These are phyloP conservation scores for Amphiduros pacificus DNA, from an alignment of 2,888 invertebrate species.

Conservation along the genomic window DNA sequence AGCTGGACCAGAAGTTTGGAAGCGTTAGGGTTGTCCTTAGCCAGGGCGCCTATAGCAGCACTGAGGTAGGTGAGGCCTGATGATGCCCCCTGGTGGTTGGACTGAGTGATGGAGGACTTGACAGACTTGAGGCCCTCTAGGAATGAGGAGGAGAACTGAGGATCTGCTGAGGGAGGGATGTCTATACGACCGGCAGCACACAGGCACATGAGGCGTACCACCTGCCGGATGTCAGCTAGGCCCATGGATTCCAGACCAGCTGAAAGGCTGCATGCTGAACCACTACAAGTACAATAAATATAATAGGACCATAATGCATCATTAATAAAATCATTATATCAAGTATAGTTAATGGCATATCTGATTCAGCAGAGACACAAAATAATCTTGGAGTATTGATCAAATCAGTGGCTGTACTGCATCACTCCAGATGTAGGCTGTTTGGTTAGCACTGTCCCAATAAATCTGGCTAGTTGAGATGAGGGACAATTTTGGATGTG, in stretches of 20 bases:
- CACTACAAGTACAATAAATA: slow-evolving; percentile 43
- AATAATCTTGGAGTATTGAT: too few species aligned
- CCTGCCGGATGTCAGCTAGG: slow-evolving; percentile 66
- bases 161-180: not conserved
- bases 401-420: too few species aligned
- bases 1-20: slow-evolving; percentile 66
- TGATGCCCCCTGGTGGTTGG: not conserved
- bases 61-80: slow-evolving; percentile 44
- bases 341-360: too few species aligned
- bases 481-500: too few species aligned
- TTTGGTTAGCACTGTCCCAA: too few species aligned
- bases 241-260: slow-evolving; percentile 62
- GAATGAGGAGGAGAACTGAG: too few species aligned
- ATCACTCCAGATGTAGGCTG: too few species aligned
- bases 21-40: slow-evolving; percentile 64
- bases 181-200: slow-evolving; percentile 65
- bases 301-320: too few species aligned
- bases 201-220: slow-evolving; percentile 67
- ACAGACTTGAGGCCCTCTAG: slow-evolving; percentile 14
- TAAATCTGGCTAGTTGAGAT: too few species aligned
- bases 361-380: too few species aligned
- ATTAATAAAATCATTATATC: too few species aligned
- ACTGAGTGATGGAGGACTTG: not conserved
- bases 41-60: slow-evolving; percentile 64
- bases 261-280: slow-evolving; percentile 60